Percentiles rank a stretch among this genome's conserved stretches.
Evolutionary conservation across 2,888 invertebrate species (phyloP).

Genomic region (Pristionchus fissidentatus): DNA sequence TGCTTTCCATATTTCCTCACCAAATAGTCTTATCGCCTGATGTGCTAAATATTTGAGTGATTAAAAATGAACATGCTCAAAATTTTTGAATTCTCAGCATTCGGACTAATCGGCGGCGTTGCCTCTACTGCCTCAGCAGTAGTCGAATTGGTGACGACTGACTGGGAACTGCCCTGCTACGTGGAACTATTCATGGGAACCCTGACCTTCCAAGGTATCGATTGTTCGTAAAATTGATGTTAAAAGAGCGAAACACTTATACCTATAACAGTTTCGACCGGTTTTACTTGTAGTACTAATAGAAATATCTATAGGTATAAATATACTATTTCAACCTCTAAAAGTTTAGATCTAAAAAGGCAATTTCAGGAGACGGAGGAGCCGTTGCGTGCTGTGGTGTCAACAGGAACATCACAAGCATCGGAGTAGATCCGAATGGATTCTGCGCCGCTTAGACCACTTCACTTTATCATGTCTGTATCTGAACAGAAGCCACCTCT

Average conservation of each 20-base stretch:
- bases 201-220: neutral
- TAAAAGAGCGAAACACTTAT: neutral
- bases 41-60: neutral
- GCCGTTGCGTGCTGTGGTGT: slow-evolving; percentile 31
- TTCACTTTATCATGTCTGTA: too few relatives aligned
- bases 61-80: too few relatives aligned
- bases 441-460: slow-evolving; percentile 24
- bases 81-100: slow-evolving; percentile 50
- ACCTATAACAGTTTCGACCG: neutral
- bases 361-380: slow-evolving; percentile 32
- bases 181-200: slow-evolving; percentile 22
- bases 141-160: neutral
- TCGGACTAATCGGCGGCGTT: slow-evolving; percentile 60
- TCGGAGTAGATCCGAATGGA: neutral
- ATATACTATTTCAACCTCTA: neutral
- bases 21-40: neutral
- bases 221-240: neutral
- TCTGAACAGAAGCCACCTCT: too few relatives aligned
- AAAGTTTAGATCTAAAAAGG: neutral
- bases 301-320: neutral
- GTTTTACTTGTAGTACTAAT: neutral
- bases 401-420: neutral
- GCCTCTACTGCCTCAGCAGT: slow-evolving; percentile 59
- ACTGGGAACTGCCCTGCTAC: slow-evolving; percentile 45
- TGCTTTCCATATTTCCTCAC: too few relatives aligned